Percentiles rank a stretch among this genome's conserved stretches.
phyloP scores from a whole-genome alignment of 2,797 vertebrate species.

The Notamacropus eugenii region DNA sequence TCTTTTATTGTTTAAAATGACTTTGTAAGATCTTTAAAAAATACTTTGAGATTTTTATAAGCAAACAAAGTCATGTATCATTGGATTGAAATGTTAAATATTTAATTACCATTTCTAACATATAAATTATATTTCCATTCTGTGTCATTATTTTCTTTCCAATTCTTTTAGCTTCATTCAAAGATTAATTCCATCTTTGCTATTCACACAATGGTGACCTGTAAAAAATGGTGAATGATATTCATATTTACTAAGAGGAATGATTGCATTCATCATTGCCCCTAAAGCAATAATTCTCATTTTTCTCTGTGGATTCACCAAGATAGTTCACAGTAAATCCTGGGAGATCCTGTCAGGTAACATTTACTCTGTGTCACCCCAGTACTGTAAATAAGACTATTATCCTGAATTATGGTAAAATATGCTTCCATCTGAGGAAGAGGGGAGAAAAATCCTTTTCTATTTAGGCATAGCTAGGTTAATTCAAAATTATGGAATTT shows the following conservation, averaged over 20 bases:
- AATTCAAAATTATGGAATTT: conserved; percentile 42
- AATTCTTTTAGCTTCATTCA: conserved; percentile 76
- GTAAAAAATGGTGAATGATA: conserved; percentile 82
- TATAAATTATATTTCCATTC: conserved; percentile 70
- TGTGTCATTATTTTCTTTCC: conserved; percentile 20
- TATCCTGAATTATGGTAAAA: conserved; percentile 64
- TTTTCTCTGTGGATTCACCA: conserved; percentile 55
- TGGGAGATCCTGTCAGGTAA: conserved; percentile 71
- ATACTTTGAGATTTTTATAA: conserved; percentile 45
- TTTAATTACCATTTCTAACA: conserved; percentile 52
- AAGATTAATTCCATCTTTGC: conserved; percentile 82
- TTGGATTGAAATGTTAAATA: conserved; percentile 71
- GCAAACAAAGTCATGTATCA: conserved; percentile 46
- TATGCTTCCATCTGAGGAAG: conserved; percentile 40
- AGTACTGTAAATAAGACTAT: conserved; percentile 72
- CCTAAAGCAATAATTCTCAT: conserved; percentile 73
- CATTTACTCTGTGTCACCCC: conserved; percentile 65
- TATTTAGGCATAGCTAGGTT: conserved; percentile 45
- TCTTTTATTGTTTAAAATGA: conserved; percentile 34
- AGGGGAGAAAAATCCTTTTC: conserved; percentile 31
- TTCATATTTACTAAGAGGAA: conserved; percentile 77
- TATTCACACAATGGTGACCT: conserved; percentile 75
- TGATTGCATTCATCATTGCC: conserved; percentile 76
- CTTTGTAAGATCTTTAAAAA: conserved; percentile 25
- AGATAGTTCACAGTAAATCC: conserved; percentile 76